Percentiles rank a stretch among this genome's conserved stretches.
These are phyloP conservation scores for pig (Sus scrofa) DNA, from an alignment of 2,113 vertebrate genomes.

Conservation along the genomic window DNA sequence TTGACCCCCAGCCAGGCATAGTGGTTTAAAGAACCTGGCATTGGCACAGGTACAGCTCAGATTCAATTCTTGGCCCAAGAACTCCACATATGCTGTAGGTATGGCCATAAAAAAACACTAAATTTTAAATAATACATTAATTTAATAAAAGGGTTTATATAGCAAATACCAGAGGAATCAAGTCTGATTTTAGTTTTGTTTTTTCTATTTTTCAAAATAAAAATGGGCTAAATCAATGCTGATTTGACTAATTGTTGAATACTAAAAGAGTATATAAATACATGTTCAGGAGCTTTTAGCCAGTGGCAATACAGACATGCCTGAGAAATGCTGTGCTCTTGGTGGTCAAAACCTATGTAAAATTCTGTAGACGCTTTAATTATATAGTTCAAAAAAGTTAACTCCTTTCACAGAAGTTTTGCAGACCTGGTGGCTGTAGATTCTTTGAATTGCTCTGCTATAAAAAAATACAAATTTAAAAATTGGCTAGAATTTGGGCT, in stretches of 20 bases:
- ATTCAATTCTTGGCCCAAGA: no score
- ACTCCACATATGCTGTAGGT: no score
- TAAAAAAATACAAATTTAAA: not conserved
- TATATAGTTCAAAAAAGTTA: conserved; percentile 21
- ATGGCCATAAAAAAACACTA: no score
- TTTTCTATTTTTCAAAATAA: not conserved
- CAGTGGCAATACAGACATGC: not conserved
- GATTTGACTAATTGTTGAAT: not conserved
- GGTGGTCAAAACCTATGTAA: not conserved
- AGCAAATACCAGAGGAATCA: conserved; percentile 52
- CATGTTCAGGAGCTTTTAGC: not conserved
- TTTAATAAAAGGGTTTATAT: not conserved
- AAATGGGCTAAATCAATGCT: not conserved
- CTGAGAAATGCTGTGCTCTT: not conserved
- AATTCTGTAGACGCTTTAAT: not conserved
- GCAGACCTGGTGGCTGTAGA: not conserved
- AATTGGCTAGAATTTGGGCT: conserved; percentile 3
- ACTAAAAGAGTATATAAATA: not conserved
- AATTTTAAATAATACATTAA: no score
- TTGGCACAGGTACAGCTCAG: no score
- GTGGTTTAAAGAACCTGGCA: no score
- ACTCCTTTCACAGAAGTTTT: not conserved
- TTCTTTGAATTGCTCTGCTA: not conserved
- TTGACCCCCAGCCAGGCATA: no score
- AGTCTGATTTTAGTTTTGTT: not conserved